Base-by-base conservation (phyloP, 2,113 vertebrate genomes). In the Cochlearius cochlearius region DNA sequence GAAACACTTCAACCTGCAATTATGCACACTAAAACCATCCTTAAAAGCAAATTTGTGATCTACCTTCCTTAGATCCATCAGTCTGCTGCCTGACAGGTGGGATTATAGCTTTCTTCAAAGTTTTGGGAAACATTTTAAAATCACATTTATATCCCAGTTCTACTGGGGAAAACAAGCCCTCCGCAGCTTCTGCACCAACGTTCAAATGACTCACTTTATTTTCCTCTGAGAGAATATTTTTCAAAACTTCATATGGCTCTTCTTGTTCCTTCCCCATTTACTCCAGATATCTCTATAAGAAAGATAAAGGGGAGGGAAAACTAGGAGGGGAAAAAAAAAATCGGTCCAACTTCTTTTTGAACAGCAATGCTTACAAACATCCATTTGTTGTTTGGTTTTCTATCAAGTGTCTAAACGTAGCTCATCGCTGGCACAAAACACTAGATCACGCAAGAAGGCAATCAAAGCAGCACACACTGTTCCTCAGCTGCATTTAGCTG, bases 101-200 rank as follows among this genome's bases (percentile, higher is more conserved):
- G 96, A 97, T 97, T 94, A 96, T 63, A 92, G 77, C 78, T 94
- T 59, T 88, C 86, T 95, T 96, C 92, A 92, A 87, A 97, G 93
- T 93, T 96, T 91, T 82, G 86, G 92, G 93, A 87, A 97, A 94
- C 90, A 92, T 88, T 95, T 96, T 75, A 19, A 87, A 96, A 76
- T 86, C 41, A 6, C 80, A 79, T 97, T 97, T 95, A 63, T 92
- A 95, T 95, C 80, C 74, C 49, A 52, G 38, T 66, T 89, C 97
- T 96, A 39, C 95, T 96, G 95, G 88, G 97, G 96, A 96, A 98
- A 97, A 98, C 97, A 97, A 72, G 62, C 63, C 58, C 96, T 96
- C 88, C 5, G 15, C 68, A 58, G 83, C 85, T 56, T 80, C 85
- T 91, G 91, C 56, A 38, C 73, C 52, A 79, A 58, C 25, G 22